These are phyloP conservation scores for Chlorops oryzae DNA, from an alignment of 1,140 invertebrate species.

Conservation along the genomic window DNA sequence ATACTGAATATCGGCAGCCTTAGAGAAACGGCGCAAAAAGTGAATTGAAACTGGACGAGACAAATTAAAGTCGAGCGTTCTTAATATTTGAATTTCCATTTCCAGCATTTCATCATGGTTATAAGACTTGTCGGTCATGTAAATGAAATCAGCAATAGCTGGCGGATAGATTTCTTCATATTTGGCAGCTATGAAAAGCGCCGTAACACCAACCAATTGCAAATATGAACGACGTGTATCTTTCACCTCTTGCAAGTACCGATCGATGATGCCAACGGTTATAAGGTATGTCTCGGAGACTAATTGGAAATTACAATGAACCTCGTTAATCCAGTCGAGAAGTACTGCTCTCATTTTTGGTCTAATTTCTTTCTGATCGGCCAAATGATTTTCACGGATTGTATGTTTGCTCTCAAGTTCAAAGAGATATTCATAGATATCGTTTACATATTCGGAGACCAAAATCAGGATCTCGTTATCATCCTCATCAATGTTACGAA, in stretches of 20 bases:
- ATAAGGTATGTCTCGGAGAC: constrained; percentile 88
- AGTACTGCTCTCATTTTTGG: constrained; percentile 81
- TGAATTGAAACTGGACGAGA: constrained; percentile 79
- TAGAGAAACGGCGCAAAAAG: constrained; percentile 72
- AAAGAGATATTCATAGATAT: constrained; percentile 73
- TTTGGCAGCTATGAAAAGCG: constrained; percentile 88
- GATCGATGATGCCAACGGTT: constrained; percentile 81
- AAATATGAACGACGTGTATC: constrained; percentile 58
- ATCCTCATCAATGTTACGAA: constrained; percentile 70
- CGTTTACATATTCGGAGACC: constrained; percentile 75
- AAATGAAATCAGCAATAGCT: constrained; percentile 83
- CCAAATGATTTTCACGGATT: constrained; percentile 56
- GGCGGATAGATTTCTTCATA: constrained; percentile 94
- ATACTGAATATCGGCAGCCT: constrained; percentile 59
- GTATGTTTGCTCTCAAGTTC: constrained; percentile 58
- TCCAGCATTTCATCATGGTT: constrained; percentile 68
- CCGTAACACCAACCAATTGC: constrained; percentile 86
- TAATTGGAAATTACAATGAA: constrained; percentile 81
- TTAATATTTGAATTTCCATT: constrained; percentile 80
- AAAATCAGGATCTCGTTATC: constrained; percentile 67
- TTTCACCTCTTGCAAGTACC: constrained; percentile 75
- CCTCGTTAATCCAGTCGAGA: constrained; percentile 91
- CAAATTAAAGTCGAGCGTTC: constrained; percentile 70
- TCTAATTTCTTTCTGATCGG: constrained; percentile 54
- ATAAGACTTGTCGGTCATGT: constrained; percentile 87